These are phyloP conservation scores for Athene noctua DNA, from an alignment of 2,113 vertebrate genomes.

Conservation along the genomic window DNA sequence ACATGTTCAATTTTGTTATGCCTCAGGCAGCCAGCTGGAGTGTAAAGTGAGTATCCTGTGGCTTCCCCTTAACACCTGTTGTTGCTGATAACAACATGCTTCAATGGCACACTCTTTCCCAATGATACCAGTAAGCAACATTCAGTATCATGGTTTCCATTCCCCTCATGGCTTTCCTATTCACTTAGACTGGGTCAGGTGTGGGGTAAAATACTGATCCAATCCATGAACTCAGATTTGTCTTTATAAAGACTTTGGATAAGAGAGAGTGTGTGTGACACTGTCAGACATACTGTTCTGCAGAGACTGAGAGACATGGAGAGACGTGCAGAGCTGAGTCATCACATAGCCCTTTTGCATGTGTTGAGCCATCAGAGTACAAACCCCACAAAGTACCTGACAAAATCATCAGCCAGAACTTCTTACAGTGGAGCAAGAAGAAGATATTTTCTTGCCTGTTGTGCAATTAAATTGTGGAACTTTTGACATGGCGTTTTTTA, in stretches of 20 bases:
- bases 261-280: not conserved
- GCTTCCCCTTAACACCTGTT: constrained; percentile 38
- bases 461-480: not conserved
- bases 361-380: not conserved
- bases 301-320: not conserved
- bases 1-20: constrained; percentile 13
- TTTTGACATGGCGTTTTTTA: accelerated
- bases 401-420: not conserved
- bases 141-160: not conserved
- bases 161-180: not conserved
- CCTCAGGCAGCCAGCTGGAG: constrained; percentile 55
- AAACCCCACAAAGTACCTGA: not conserved
- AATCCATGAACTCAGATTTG: not conserved
- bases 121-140: not conserved
- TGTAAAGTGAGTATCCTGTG: constrained; percentile 6
- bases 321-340: not conserved
- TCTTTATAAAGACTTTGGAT: not conserved
- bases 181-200: not conserved
- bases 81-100: not conserved
- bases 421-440: not conserved
- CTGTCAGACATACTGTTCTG: not conserved
- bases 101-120: not conserved
- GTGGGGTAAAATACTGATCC: not conserved
- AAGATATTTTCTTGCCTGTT: not conserved
- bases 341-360: not conserved